phyloP scores from a whole-genome alignment of 2,888 invertebrate genomes.

The Thysanoteuthis rhombus region DNA sequence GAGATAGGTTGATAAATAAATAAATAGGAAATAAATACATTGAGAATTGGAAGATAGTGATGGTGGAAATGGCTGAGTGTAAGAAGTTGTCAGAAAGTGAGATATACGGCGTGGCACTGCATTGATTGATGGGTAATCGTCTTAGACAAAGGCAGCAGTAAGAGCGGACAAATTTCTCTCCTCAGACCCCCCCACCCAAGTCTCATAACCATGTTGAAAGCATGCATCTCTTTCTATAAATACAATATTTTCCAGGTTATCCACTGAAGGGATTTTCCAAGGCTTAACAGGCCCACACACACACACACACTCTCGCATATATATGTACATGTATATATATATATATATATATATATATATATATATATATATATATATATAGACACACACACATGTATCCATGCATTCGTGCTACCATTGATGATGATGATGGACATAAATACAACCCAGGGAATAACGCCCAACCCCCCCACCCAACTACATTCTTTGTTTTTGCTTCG shows the following conservation, averaged over 20 bases:
- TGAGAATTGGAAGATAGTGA: neutral
- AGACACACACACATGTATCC: neutral
- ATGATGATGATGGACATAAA: neutral
- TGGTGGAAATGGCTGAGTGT: neutral
- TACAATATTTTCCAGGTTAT: neutral
- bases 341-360: too few species aligned
- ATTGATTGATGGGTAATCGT: neutral
- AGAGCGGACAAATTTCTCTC: neutral
- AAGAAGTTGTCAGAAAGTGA: neutral
- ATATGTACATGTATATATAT: neutral
- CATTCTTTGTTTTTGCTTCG: neutral
- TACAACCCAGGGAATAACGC: neutral
- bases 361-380: too few species aligned
- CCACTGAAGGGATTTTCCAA: neutral
- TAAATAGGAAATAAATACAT: conserved; percentile 12
- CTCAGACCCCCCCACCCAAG: neutral
- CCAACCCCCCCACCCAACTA: neutral
- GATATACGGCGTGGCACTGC: neutral
- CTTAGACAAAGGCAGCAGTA: too few species aligned
- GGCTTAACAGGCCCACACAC: neutral
- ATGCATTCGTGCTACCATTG: neutral
- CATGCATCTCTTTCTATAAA: neutral
- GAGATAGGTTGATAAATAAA: neutral
- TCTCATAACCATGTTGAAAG: neutral
- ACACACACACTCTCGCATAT: neutral